A percentile compares a stretch with the other conserved stretches of the same genome.
These are phyloP conservation scores for Vanacampus margaritifer DNA, from an alignment of 2,113 vertebrate genomes.

Conservation along the genomic window DNA sequence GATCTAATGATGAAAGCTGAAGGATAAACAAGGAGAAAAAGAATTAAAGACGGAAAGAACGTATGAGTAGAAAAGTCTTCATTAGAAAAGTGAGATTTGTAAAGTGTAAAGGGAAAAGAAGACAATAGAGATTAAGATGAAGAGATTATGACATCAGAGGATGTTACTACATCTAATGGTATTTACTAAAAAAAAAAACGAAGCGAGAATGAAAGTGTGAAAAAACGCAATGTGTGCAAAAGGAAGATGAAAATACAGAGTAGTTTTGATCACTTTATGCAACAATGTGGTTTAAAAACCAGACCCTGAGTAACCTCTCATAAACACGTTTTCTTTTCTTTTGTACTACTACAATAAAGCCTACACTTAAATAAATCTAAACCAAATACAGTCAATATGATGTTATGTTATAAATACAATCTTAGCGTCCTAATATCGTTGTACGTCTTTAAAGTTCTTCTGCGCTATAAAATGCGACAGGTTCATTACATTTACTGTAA, in stretches of 20 bases:
- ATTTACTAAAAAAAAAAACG: conserved; percentile 19
- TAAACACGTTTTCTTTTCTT: neutral
- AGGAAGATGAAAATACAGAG: neutral
- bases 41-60: neutral
- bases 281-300: neutral
- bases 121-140: conserved; percentile 44
- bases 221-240: neutral
- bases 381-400: too few species aligned
- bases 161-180: conserved; percentile 28
- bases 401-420: neutral
- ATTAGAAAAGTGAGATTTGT: neutral
- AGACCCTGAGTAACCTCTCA: too few species aligned
- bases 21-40: neutral
- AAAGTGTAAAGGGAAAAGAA: conserved; percentile 3
- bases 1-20: conserved; percentile 26
- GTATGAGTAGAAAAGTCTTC: neutral
- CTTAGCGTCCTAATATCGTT: neutral
- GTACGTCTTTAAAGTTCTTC: neutral
- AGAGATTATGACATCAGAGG: conserved; percentile 52
- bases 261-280: neutral
- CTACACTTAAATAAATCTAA: neutral
- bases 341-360: neutral
- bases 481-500: neutral
- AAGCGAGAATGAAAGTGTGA: conserved; percentile 4
- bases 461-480: neutral